Percentiles rank a stretch among this genome's conserved stretches.
Evolutionary conservation across 23 tunicate genomes (phyloP).

Genomic region (Ascidia mentula): DNA sequence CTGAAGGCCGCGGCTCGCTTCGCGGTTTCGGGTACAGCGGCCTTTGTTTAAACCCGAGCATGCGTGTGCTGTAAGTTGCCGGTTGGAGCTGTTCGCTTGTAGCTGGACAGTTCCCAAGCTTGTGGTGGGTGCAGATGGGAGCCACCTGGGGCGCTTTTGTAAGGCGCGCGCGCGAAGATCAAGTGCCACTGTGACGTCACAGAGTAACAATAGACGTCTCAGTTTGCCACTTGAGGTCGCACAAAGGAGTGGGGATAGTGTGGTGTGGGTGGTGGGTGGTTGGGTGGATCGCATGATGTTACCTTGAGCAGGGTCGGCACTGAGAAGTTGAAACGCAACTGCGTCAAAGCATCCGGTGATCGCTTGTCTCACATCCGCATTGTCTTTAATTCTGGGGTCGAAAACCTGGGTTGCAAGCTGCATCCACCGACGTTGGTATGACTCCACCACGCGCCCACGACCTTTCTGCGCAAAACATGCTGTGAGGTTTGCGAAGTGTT

Average conservation of each 20-base stretch:
- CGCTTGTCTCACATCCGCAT: neutral
- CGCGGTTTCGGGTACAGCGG: neutral
- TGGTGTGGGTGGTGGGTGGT: too few species aligned
- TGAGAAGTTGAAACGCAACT: neutral
- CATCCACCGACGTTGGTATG: neutral
- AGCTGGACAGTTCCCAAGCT: neutral
- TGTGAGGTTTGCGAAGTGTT: too few species aligned
- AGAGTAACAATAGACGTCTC: neutral
- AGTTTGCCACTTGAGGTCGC: slow-evolving; percentile 3
- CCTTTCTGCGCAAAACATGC: too few species aligned
- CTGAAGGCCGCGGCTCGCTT: neutral
- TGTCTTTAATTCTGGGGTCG: neutral
- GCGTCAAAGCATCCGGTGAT: neutral
- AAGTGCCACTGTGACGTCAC: neutral
- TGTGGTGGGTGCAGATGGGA: neutral
- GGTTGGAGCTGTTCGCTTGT: neutral
- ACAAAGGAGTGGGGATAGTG: neutral
- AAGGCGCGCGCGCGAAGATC: too few species aligned
- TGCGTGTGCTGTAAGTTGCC: neutral
- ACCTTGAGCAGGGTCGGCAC: neutral
- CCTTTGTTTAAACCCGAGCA: neutral
- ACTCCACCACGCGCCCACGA: too few species aligned
- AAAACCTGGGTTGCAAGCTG: neutral
- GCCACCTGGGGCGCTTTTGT: neutral
- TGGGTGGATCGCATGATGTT: too few species aligned